Conservation (phyloP, 1,140 invertebrate genomes). For the Nymphalis io region DNA sequence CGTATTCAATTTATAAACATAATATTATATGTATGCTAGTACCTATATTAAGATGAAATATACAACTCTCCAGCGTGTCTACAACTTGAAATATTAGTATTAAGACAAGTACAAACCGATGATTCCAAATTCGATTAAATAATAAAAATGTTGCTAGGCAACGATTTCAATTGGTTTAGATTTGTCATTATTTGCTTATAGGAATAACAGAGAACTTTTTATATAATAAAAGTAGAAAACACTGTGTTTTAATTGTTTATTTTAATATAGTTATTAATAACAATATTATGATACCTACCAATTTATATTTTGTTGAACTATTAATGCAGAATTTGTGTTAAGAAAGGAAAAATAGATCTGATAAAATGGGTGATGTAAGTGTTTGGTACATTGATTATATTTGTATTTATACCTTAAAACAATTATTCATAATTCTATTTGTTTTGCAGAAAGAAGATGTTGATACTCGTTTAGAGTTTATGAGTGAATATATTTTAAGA, state of each 20-base stretch:
- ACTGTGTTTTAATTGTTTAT: too few relatives aligned
- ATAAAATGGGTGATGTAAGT: conserved; percentile 62
- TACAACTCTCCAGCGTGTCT: too few relatives aligned
- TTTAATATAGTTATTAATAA: neutral
- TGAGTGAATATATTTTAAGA: conserved; percentile 68
- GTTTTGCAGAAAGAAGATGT: conserved; percentile 66
- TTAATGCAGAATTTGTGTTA: neutral
- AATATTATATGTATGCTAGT: too few relatives aligned
- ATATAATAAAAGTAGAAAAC: too few relatives aligned
- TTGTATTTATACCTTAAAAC: too few relatives aligned
- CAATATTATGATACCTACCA: neutral
- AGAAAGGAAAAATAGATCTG: neutral
- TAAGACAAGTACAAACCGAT: neutral
- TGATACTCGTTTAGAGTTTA: conserved; percentile 69
- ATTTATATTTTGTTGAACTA: neutral
- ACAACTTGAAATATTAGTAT: too few relatives aligned
- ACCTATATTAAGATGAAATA: too few relatives aligned
- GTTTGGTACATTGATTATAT: neutral
- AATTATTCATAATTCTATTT: conserved; percentile 8
- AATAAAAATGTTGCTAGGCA: conserved; percentile 3
- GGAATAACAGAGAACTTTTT: too few relatives aligned
- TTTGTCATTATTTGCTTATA: too few relatives aligned
- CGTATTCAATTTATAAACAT: too few relatives aligned
- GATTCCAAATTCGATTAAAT: conserved; percentile 8
- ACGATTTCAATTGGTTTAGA: neutral